phyloP scores from a whole-genome alignment of 2,888 invertebrate genomes.

The Drosophila mimetica region DNA sequence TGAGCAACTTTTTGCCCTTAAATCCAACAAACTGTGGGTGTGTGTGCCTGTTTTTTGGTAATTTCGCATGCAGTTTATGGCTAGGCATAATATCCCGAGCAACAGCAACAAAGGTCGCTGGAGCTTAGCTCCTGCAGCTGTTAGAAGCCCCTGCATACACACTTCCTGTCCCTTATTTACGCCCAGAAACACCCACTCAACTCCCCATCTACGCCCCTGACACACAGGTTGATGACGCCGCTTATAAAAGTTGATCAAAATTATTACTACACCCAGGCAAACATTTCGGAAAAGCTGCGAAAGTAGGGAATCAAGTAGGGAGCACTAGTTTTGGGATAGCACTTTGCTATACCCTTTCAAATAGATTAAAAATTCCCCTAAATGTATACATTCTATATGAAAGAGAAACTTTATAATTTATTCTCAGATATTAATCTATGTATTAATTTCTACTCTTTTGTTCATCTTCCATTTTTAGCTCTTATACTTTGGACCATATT shows the following conservation, averaged over 20 bases:
- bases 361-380: too few relatives aligned
- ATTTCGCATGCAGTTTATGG: conserved; percentile 76
- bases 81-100: conserved; percentile 55
- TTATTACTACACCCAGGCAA: conserved; percentile 66
- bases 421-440: background rate
- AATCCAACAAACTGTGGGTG: conserved; percentile 4
- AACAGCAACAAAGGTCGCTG: conserved; percentile 20
- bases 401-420: too few relatives aligned
- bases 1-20: conserved; percentile 70
- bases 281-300: conserved; percentile 54
- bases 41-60: conserved; percentile 62
- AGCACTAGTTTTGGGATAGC: background rate
- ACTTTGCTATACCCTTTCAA: background rate
- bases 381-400: too few relatives aligned
- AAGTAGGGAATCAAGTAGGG: background rate
- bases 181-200: background rate
- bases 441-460: background rate
- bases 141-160: conserved; percentile 50
- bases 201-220: background rate
- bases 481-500: background rate
- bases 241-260: conserved; percentile 78
- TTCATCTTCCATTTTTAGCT: background rate
- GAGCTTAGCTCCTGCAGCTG: conserved; percentile 63
- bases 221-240: conserved; percentile 46
- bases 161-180: background rate